These are phyloP conservation scores for Agrenia bidenticulata DNA, from an alignment of 2,888 invertebrate genomes.

Conservation along the genomic window DNA sequence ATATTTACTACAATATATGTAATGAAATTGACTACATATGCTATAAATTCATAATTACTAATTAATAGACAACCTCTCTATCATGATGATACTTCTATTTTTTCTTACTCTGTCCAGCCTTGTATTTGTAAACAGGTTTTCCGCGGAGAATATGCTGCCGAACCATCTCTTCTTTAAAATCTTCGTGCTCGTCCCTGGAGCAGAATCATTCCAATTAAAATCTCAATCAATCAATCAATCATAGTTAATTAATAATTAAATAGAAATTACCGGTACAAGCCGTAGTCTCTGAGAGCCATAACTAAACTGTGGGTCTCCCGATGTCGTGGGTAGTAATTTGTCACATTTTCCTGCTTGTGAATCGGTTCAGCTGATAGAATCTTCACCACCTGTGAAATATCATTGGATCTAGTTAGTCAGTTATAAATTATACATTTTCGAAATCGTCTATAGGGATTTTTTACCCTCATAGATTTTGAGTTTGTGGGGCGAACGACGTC, in stretches of 20 bases:
- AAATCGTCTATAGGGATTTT: neutral
- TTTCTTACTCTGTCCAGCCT: neutral
- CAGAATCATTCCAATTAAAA: too few relatives aligned
- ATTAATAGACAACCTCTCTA: too few relatives aligned
- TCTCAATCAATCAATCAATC: neutral
- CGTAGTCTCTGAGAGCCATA: constrained; percentile 41
- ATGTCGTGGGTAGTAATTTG: constrained; percentile 42
- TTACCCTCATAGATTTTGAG: neutral
- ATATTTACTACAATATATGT: too few relatives aligned
- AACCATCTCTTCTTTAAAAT: constrained; percentile 84
- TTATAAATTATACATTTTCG: neutral
- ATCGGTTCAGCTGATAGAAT: constrained; percentile 28
- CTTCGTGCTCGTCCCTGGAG: constrained; percentile 82
- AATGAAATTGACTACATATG: too few relatives aligned
- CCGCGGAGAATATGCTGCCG: constrained; percentile 74
- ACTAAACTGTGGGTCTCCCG: constrained; percentile 36
- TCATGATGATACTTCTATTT: too few relatives aligned
- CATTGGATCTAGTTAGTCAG: neutral
- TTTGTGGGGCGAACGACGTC: constrained; percentile 32
- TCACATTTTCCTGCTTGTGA: constrained; percentile 29
- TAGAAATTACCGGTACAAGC: constrained; percentile 29
- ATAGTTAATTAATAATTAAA: neutral
- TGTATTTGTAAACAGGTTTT: constrained; percentile 58
- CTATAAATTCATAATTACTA: too few relatives aligned
- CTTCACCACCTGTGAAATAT: constrained; percentile 29